Evolutionary conservation across 2,113 vertebrate genomes (phyloP).

Genomic region (Garra rufa): DNA sequence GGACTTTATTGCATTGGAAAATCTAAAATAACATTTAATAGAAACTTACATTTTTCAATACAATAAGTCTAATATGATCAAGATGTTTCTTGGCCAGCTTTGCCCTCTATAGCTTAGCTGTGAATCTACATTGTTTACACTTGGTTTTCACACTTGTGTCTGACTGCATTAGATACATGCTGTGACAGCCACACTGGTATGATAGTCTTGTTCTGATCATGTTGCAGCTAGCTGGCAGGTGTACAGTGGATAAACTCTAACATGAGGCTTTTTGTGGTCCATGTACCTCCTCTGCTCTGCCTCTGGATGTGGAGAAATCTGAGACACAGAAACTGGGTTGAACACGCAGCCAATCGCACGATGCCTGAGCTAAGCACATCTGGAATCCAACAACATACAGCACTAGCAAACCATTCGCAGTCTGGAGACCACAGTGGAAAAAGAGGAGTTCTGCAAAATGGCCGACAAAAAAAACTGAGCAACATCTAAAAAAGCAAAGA

Average conservation of each 20-base stretch:
- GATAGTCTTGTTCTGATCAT: constrained; percentile 41
- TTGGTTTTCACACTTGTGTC: constrained; percentile 11
- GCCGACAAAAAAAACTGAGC: constrained; percentile 41
- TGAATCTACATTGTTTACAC: not conserved
- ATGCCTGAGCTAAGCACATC: constrained; percentile 63
- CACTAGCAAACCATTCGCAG: constrained; percentile 50
- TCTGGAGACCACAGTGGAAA: constrained; percentile 59
- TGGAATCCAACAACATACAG: constrained; percentile 64
- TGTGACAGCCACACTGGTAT: constrained; percentile 42
- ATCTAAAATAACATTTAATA: no score
- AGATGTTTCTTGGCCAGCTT: not conserved
- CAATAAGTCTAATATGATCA: not conserved
- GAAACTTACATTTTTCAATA: not conserved
- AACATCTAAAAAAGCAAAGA: not conserved
- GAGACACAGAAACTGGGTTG: constrained; percentile 55
- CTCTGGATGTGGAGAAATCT: constrained; percentile 62
- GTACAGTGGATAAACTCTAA: constrained; percentile 36
- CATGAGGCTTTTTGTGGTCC: constrained; percentile 40
- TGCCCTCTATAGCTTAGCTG: not conserved
- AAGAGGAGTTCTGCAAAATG: constrained; percentile 56
- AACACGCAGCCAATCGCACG: constrained; percentile 55
- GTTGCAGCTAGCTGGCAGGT: constrained; percentile 43
- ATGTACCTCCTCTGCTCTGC: constrained; percentile 21
- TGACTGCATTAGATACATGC: constrained; percentile 40
- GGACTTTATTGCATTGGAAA: no score